Evolutionary conservation across 1,140 invertebrate genomes (phyloP).

Genomic region (Papilio glaucus): DNA sequence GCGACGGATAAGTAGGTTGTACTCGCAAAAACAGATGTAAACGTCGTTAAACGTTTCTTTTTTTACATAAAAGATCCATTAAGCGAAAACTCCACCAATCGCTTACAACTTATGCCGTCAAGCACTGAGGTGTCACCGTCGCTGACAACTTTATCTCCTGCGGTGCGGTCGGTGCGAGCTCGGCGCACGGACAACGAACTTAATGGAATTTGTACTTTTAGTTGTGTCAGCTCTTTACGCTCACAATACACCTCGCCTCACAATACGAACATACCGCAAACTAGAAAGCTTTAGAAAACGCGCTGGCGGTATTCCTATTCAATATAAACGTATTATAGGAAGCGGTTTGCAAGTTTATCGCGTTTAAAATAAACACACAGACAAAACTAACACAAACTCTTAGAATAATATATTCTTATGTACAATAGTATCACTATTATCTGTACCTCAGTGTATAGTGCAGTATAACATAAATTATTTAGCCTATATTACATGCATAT

Average conservation of each 20-base stretch:
- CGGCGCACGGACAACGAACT: constrained; percentile 57
- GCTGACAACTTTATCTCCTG: constrained; percentile 67
- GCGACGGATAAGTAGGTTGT: not conserved
- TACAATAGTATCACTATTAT: not conserved
- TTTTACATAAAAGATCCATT: not conserved
- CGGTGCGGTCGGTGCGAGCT: constrained; percentile 55
- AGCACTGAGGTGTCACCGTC: constrained; percentile 45
- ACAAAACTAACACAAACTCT: no score
- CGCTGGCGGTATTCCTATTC: constrained; percentile 10
- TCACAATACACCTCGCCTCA: constrained; percentile 14
- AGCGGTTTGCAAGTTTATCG: not conserved
- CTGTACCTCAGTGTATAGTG: no score
- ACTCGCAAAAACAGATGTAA: not conserved
- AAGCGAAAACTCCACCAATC: not conserved
- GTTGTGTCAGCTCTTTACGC: constrained; percentile 37
- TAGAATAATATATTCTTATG: not conserved
- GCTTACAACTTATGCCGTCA: constrained; percentile 38
- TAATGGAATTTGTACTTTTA: constrained; percentile 42
- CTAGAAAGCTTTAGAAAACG: constrained; percentile 25
- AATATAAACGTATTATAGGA: constrained; percentile 25
- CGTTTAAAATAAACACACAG: not conserved
- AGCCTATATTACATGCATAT: no score
- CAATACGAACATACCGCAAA: constrained; percentile 14
- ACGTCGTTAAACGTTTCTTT: not conserved
- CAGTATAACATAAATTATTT: no score